Percentiles rank a stretch among this genome's conserved stretches.
Conservation (phyloP, 1,140 invertebrate species). For the Drosophila lacteicornis region DNA sequence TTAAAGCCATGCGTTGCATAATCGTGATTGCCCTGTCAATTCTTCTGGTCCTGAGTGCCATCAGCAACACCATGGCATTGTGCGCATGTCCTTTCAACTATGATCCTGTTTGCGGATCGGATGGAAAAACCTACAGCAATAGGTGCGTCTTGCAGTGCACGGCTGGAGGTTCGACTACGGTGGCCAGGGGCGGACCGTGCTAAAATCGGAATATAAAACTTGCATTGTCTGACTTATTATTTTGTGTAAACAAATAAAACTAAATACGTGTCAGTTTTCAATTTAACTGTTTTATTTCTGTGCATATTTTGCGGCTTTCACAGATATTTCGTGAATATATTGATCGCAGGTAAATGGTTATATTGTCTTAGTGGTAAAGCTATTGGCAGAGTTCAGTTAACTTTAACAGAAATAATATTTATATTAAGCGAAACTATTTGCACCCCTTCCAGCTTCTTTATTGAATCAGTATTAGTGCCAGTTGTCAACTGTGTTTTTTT, state of each 20-base stretch:
- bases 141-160: neutral
- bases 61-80: neutral
- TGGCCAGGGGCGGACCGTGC: neutral
- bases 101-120: neutral
- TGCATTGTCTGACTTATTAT: too few relatives aligned
- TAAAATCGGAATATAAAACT: neutral
- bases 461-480: neutral
- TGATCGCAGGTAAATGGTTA: too few relatives aligned
- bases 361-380: neutral
- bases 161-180: neutral
- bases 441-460: neutral
- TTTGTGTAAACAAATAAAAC: neutral
- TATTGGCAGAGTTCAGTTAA: neutral
- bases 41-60: neutral
- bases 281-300: neutral
- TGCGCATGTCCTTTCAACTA: constrained; percentile 3
- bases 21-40: neutral
- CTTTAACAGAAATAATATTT: neutral
- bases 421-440: neutral
- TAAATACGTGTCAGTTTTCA: neutral
- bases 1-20: neutral
- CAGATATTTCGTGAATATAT: too few relatives aligned
- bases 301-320: neutral
- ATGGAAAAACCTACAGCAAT: neutral
- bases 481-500: neutral